Evolutionary conservation across 2,113 vertebrate species (phyloP).

Genomic region (Phalacrocorax brasilianus): DNA sequence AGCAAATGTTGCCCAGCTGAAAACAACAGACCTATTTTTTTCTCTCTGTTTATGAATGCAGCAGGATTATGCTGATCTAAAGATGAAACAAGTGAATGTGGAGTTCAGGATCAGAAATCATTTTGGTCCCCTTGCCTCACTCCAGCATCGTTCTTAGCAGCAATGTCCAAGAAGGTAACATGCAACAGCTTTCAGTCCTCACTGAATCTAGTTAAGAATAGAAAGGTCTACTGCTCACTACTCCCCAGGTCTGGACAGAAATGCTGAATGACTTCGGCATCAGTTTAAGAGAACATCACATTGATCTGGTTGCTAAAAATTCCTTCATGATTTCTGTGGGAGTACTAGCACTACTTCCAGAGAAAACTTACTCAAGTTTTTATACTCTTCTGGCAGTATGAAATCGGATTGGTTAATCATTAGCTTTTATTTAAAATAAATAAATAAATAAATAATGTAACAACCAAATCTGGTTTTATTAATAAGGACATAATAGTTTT

Average conservation of each 20-base stretch:
- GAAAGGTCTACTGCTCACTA: not conserved
- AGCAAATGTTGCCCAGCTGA: not conserved
- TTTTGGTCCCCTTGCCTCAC: not conserved
- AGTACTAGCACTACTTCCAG: not conserved
- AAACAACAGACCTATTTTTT: not conserved
- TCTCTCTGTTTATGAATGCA: not conserved
- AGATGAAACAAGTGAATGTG: not conserved
- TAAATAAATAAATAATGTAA: not conserved
- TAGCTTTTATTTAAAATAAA: not conserved
- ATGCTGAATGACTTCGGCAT: not conserved
- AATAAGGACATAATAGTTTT: not conserved
- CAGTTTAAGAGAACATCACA: not conserved
- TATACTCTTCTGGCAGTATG: not conserved
- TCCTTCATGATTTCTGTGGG: not conserved
- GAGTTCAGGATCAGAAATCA: not conserved
- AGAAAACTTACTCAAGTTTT: not conserved
- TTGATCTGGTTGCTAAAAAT: not conserved
- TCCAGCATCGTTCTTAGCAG: not conserved
- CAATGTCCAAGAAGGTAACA: not conserved
- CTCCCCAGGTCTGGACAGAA: not conserved
- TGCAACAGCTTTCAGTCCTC: not conserved
- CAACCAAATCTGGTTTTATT: not conserved
- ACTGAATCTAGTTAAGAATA: too few relatives aligned
- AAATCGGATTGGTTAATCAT: not conserved
- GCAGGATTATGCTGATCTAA: not conserved